Evolutionary conservation across 2,113 vertebrate genomes (phyloP).

Genomic region (Camarhynchus parvulus): DNA sequence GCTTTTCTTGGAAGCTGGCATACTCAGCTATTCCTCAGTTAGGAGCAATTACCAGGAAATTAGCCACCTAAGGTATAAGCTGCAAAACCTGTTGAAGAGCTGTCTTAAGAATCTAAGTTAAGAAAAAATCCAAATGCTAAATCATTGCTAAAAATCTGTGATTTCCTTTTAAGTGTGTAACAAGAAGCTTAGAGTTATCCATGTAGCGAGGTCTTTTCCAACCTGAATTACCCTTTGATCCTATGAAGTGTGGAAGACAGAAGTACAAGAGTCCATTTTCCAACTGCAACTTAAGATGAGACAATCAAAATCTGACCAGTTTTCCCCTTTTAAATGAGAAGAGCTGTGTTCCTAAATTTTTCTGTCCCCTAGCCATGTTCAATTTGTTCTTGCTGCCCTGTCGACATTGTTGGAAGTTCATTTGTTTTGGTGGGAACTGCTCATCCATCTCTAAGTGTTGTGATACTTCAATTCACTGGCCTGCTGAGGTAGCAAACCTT

Average conservation of each 20-base stretch:
- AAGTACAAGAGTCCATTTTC: neutral
- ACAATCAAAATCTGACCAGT: neutral
- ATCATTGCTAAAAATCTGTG: neutral
- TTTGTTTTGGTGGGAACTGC: slow-evolving; percentile 15
- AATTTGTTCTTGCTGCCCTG: neutral
- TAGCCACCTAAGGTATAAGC: neutral
- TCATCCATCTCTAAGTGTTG: neutral
- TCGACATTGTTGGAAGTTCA: neutral
- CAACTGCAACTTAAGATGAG: neutral
- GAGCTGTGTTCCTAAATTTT: neutral
- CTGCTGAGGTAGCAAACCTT: slow-evolving; percentile 30
- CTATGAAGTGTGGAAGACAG: neutral
- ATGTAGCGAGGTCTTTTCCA: fast-evolving
- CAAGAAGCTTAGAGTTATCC: neutral
- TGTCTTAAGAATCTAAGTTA: neutral
- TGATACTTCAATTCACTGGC: neutral
- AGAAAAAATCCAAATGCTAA: neutral
- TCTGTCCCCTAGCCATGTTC: neutral
- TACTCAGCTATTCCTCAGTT: neutral
- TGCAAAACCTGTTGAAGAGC: neutral
- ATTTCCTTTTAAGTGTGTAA: neutral
- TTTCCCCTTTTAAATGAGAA: neutral
- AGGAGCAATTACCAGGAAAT: neutral
- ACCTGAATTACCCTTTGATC: neutral
- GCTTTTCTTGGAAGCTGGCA: neutral